These are phyloP conservation scores for Rhinogobius similis DNA, from an alignment of 2,113 vertebrate genomes.

Conservation along the genomic window DNA sequence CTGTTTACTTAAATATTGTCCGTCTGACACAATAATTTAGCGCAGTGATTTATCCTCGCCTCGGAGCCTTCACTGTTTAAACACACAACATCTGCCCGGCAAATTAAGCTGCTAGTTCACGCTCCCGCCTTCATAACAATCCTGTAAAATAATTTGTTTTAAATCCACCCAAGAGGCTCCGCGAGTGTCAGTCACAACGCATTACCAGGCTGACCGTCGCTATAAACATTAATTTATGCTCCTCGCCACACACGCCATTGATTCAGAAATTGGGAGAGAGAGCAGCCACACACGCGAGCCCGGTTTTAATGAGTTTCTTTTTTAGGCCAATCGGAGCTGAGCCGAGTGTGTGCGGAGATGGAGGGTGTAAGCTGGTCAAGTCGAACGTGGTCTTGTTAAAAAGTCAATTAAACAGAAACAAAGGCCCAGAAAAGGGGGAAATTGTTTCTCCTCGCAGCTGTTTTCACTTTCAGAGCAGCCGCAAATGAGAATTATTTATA, in stretches of 20 bases:
- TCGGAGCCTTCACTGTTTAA: constrained; percentile 1
- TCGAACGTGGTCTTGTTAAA: constrained; percentile 74
- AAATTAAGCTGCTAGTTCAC: constrained; percentile 26
- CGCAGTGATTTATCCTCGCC: background rate
- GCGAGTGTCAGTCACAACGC: constrained; percentile 36
- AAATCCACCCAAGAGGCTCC: constrained; percentile 37
- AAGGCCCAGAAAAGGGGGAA: constrained; percentile 35
- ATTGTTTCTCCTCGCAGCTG: constrained; percentile 52
- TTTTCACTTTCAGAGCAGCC: constrained; percentile 42
- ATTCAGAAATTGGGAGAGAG: constrained; percentile 51
- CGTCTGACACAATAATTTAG: constrained; percentile 3
- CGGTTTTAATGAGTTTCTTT: constrained; percentile 63
- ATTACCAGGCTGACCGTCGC: constrained; percentile 49
- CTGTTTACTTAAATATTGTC: background rate
- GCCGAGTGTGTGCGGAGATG: constrained; percentile 33
- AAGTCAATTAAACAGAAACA: constrained; percentile 78
- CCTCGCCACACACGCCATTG: constrained; percentile 47
- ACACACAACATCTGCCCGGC: constrained; percentile 15
- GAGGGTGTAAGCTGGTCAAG: constrained; percentile 56
- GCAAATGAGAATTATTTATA: constrained; percentile 59
- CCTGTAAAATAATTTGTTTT: constrained; percentile 41
- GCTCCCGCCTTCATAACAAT: constrained; percentile 28
- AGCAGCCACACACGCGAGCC: constrained; percentile 28
- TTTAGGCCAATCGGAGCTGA: constrained; percentile 33
- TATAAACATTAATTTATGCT: constrained; percentile 52